Evolutionary conservation across 2,888 invertebrate genomes (phyloP).

Genomic region (Epinotia nisella): DNA sequence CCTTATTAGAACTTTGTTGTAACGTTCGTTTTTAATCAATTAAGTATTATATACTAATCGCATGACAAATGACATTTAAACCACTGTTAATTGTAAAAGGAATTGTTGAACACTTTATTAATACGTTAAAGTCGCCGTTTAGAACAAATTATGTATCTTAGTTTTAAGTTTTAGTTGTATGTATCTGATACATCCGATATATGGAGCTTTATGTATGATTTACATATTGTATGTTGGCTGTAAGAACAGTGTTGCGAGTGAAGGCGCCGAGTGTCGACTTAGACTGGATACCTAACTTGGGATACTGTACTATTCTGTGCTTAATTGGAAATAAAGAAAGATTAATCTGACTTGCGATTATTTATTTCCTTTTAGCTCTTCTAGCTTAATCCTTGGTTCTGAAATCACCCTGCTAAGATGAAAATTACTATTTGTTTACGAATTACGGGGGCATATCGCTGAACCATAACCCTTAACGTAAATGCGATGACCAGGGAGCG

Average conservation of each 20-base stretch:
- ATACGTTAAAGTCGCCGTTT: slow-evolving; percentile 59
- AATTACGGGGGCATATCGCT: no score
- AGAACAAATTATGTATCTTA: slow-evolving; percentile 73
- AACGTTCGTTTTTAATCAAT: slow-evolving; percentile 40
- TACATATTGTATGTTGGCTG: slow-evolving; percentile 55
- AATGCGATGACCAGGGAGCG: no score
- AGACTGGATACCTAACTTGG: slow-evolving; percentile 73
- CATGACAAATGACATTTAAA: slow-evolving; percentile 74
- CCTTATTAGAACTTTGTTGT: slow-evolving; percentile 38
- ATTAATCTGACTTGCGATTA: slow-evolving; percentile 69
- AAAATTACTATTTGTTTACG: no score
- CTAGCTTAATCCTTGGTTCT: no score
- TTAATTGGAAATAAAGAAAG: slow-evolving; percentile 83
- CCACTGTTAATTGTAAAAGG: slow-evolving; percentile 59
- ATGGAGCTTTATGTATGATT: slow-evolving; percentile 47
- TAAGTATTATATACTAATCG: slow-evolving; percentile 66
- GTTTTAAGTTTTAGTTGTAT: slow-evolving; percentile 52
- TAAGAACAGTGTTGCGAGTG: slow-evolving; percentile 59
- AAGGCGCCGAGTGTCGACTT: slow-evolving; percentile 68
- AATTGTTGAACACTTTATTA: slow-evolving; percentile 58
- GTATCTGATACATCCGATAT: slow-evolving; percentile 44
- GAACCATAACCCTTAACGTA: no score
- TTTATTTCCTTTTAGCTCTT: slow-evolving; percentile 43
- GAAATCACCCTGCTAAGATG: no score
- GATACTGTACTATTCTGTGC: slow-evolving; percentile 84